Base-by-base conservation (phyloP, 2,888 invertebrate genomes). In the Idaea biselata region DNA sequence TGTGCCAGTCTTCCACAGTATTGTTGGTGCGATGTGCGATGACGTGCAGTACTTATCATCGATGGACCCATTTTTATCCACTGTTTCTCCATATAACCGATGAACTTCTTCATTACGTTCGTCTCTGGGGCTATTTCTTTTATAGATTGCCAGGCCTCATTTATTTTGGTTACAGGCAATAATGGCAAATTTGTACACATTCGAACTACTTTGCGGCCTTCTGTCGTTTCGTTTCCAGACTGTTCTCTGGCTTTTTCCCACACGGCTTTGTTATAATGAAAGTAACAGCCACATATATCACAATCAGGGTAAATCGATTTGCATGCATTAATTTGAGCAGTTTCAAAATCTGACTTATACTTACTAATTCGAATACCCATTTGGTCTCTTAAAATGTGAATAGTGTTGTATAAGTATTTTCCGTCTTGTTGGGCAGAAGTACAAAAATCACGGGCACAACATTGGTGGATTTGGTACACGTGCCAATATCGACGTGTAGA, bases 141-240 rank as follows among this genome's bases (percentile, higher is more conserved):
- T n/a, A n/a, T n/a, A n/a, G n/a, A n/a, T n/a, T n/a, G n/a, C n/a
- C n/a, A n/a, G n/a, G n/a, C n/a, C n/a, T n/a, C n/a, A n/a, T n/a
- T n/a, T n/a, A n/a, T n/a, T 62, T 58, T 59, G 18, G 18, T 32
- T 55, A 53, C 18, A 54, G 59, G 62, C 44, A 62, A 54, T 62
- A 61, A 64, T 59, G 61, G 58, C 61, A 64, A 61, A 61, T 64
- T 59, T 44, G 61, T 61, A 64, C 61, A 64, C 63, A 60, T 63
- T 58, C 56, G 56, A 59, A 63, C 61, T n/a, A 64, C 56, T 59
- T 59, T 59, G 59, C 57, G 61, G 54, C 64, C 58, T 61, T 61
- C 61, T 54, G 55, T 59, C 31, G 54, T 63, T 55, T 60, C 58
- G 55, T 63, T 63, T 60, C 58, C 58, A 44, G 63, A 63, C 63